These are phyloP conservation scores for Philereme vetulata DNA, from an alignment of 2,888 invertebrate species.

Conservation along the genomic window DNA sequence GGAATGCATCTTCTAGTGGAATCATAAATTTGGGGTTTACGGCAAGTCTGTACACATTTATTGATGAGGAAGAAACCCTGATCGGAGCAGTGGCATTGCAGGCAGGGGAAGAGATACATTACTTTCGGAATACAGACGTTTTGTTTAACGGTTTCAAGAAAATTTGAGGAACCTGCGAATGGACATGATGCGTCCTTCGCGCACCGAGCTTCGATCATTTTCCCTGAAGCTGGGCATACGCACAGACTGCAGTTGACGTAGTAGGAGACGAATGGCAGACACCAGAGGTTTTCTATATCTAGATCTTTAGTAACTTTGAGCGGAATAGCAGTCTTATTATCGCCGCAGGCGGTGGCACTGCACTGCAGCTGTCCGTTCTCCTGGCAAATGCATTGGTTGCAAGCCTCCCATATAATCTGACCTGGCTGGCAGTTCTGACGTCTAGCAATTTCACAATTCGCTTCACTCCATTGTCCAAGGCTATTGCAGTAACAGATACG, in stretches of 20 bases:
- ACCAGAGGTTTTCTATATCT: conserved; percentile 44
- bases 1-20: conserved; percentile 55
- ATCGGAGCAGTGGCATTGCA: conserved; percentile 68
- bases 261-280: conserved; percentile 66
- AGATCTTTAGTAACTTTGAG: conserved; percentile 11
- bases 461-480: conserved; percentile 59
- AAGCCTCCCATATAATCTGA: conserved; percentile 64
- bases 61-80: conserved; percentile 57
- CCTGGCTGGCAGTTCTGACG: conserved; percentile 61
- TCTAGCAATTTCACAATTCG: conserved; percentile 54
- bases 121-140: conserved; percentile 69
- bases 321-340: conserved; percentile 37
- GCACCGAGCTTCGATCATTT: conserved; percentile 64
- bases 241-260: conserved; percentile 71
- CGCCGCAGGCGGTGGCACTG: conserved; percentile 51
- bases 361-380: conserved; percentile 61
- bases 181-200: conserved; percentile 62
- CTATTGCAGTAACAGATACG: conserved; percentile 62
- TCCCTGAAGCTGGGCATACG: conserved; percentile 67
- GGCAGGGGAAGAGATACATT: conserved; percentile 68
- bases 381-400: conserved; percentile 68
- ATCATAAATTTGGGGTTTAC: conserved; percentile 32
- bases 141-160: conserved; percentile 44
- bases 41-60: conserved; percentile 68
- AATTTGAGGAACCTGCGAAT: conserved; percentile 38